Evolutionary conservation across 1,140 invertebrate species (phyloP).

Genomic region (Hycleus cichorii): DNA sequence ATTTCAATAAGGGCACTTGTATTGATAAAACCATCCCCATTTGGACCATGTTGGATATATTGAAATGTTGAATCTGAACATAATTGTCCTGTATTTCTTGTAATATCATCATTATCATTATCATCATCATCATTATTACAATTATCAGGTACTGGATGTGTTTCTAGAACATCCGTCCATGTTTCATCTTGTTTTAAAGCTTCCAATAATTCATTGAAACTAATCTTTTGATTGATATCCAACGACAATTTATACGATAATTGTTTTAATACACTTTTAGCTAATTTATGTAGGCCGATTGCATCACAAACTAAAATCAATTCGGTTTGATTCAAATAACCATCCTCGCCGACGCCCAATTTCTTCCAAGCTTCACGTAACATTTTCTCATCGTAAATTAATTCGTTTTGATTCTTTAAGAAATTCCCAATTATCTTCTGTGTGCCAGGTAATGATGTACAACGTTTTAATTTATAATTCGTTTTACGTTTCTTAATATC

Average conservation of each 20-base stretch:
- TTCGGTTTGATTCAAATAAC: constrained; percentile 52
- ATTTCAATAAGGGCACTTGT: constrained; percentile 55
- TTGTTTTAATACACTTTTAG: constrained; percentile 54
- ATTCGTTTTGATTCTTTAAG: constrained; percentile 21
- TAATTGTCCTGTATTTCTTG: not conserved
- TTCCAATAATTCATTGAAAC: constrained; percentile 58
- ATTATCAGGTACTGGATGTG: constrained; percentile 3
- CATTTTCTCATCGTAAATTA: constrained; percentile 37
- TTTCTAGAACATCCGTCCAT: constrained; percentile 39
- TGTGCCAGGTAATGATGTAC: constrained; percentile 43
- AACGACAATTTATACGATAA: constrained; percentile 59
- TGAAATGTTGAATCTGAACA: constrained; percentile 36
- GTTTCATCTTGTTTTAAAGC: constrained; percentile 50
- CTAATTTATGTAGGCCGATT: constrained; percentile 55
- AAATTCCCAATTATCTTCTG: constrained; percentile 17
- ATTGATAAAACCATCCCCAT: constrained; percentile 36
- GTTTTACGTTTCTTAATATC: constrained; percentile 41
- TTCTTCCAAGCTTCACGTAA: constrained; percentile 51
- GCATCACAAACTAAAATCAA: constrained; percentile 51
- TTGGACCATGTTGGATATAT: constrained; percentile 36
- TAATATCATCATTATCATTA: not conserved
- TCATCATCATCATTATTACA: constrained; percentile 18
- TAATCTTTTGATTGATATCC: constrained; percentile 58
- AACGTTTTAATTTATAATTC: constrained; percentile 45
- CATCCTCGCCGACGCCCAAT: constrained; percentile 53